Evolutionary conservation across 2,888 invertebrate species (phyloP).

Genomic region (Platynereis dumerilii): DNA sequence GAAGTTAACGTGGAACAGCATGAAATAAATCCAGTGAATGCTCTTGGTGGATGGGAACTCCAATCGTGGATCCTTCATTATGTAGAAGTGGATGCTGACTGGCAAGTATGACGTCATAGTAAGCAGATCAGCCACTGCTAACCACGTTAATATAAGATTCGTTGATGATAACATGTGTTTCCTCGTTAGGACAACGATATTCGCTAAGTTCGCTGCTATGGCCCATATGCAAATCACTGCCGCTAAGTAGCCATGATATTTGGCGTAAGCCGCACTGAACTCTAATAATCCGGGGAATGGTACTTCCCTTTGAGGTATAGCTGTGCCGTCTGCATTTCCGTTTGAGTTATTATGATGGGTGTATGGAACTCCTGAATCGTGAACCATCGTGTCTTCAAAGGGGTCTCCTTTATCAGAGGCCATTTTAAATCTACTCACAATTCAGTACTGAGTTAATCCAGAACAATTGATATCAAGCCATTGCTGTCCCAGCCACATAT

Average conservation of each 20-base stretch:
- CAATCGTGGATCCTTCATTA: conserved; percentile 46
- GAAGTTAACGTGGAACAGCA: conserved; percentile 83
- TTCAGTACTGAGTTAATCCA: neutral
- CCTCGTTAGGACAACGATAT: conserved; percentile 87
- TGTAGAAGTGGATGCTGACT: conserved; percentile 76
- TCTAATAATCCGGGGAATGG: conserved; percentile 34
- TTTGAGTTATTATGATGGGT: neutral
- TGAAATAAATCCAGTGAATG: conserved; percentile 63
- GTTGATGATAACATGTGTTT: conserved; percentile 91
- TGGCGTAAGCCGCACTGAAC: conserved; percentile 47
- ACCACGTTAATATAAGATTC: conserved; percentile 82
- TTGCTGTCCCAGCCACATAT: too few relatives aligned
- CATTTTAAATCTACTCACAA: neutral
- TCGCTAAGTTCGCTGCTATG: conserved; percentile 86
- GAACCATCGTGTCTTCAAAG: too few relatives aligned
- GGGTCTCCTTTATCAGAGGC: neutral
- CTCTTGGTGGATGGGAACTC: conserved; percentile 48
- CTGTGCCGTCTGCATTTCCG: neutral
- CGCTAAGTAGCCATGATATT: conserved; percentile 83
- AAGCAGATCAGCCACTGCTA: conserved; percentile 88
- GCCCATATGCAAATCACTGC: conserved; percentile 88
- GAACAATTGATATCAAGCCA: too few relatives aligned
- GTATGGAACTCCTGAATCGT: neutral
- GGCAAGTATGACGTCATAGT: conserved; percentile 91
- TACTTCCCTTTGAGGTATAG: neutral